Percentiles rank a stretch among this genome's conserved stretches.
These are phyloP conservation scores for Mesorhabditis sp. DNA, from an alignment of 2,888 invertebrate species.

Conservation along the genomic window DNA sequence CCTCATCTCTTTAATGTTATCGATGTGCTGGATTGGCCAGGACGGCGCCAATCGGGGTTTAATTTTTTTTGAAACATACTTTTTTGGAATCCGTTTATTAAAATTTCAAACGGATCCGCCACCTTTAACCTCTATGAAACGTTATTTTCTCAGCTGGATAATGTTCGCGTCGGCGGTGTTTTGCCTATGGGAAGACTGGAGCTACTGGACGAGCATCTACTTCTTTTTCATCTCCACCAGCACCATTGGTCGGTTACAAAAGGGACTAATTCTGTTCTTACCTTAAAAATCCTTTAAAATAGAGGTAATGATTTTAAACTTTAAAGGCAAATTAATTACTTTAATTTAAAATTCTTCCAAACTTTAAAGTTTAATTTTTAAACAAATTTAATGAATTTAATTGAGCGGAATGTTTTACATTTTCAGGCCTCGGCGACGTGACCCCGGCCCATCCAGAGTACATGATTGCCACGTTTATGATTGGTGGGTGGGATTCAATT, in stretches of 20 bases:
- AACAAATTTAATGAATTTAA: too few relatives aligned
- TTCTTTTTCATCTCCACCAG: conserved; percentile 57
- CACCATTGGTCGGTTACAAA: conserved; percentile 38
- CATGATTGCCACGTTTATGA: conserved; percentile 60
- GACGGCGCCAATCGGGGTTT: too few relatives aligned
- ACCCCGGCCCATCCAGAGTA: conserved; percentile 61
- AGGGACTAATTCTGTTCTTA: background rate
- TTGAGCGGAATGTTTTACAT: background rate
- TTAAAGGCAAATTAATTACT: too few relatives aligned
- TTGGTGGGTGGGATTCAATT: conserved; percentile 7
- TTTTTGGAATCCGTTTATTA: too few relatives aligned
- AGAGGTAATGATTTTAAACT: background rate
- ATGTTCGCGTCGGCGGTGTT: conserved; percentile 86
- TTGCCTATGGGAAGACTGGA: conserved; percentile 57
- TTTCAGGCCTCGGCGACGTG: conserved; percentile 61
- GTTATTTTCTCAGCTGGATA: conserved; percentile 69
- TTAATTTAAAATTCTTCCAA: background rate
- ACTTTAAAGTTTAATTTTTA: background rate
- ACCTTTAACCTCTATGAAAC: too few relatives aligned
- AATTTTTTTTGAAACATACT: too few relatives aligned
- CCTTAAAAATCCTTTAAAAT: background rate
- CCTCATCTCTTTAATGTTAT: too few relatives aligned
- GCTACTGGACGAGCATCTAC: conserved; percentile 53
- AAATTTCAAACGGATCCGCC: too few relatives aligned
- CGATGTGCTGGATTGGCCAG: too few relatives aligned